Evolutionary conservation across 1,140 invertebrate species (phyloP), one percentile per base, ranked within the genome.

Genomic region (Trichoplusia ni): DNA sequence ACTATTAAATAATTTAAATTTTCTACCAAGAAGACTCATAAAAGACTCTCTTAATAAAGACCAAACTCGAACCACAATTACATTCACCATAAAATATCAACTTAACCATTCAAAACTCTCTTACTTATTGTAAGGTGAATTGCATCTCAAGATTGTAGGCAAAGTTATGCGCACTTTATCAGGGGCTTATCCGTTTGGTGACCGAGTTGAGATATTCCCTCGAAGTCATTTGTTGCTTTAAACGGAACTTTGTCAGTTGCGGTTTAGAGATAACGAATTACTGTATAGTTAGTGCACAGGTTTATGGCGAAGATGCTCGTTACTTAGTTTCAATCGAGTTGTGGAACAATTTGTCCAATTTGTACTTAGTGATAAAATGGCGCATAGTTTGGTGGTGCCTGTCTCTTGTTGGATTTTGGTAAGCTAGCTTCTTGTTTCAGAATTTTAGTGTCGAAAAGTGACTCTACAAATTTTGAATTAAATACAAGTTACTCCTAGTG

Each of bases 181-280:
- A 49, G 11, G 25, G 23, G 25, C 25, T 49, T 49, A 49, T 49
- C 46, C 46, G 46, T 49, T 49, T 49, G 27, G 40, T 19, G 40
- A 49, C 46, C 46, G 25, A 29, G 23, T 49, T 49, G 46, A 49
- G 46, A 29, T 49, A 49, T 49, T 49, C 25, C 46, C 25, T 31
- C 23, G 25, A 31, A 31, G 25, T 49, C 46, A 18, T 49, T 49
- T 31, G 25, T 49, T 29, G 46, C 25, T 13, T 49, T 49, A 29
- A 49, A 49, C 46, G 13, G 13, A 49, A 49, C 7, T 49, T 49
- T 29, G 46, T 49, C 46, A 49, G 25, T 49, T 49, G 16, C 8
- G 14, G n/a, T 31, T 23, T 13, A 29, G 25, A 49, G 46, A 49
- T 31, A 49, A 14, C 29, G 46, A 11, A 14, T 25, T 25, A 31